phyloP scores from a whole-genome alignment of 1,140 invertebrate genomes.

The Drosophila sp. region DNA sequence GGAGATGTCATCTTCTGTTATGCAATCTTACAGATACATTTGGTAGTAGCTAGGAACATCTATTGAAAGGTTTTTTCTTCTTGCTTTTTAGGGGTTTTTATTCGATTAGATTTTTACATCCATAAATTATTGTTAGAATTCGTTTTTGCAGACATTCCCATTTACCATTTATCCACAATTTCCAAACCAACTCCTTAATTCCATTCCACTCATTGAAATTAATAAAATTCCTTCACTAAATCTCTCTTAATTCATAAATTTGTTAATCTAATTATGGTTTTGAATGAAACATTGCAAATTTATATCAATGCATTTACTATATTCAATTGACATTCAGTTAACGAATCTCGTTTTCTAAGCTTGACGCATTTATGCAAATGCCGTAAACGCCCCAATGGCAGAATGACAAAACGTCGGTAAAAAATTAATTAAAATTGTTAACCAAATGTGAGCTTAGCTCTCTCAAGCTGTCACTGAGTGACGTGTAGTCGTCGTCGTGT shows the following conservation, averaged over 20 bases:
- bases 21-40: too few relatives aligned
- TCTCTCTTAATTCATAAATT: neutral
- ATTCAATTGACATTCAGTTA: slow-evolving; percentile 38
- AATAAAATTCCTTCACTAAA: too few relatives aligned
- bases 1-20: too few relatives aligned
- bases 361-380: slow-evolving; percentile 63
- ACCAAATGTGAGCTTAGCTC: slow-evolving; percentile 53
- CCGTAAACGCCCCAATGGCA: slow-evolving; percentile 60
- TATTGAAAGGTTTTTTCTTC: too few relatives aligned
- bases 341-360: slow-evolving; percentile 36
- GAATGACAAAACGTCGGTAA: slow-evolving; percentile 5
- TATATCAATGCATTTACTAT: slow-evolving; percentile 40
- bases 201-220: too few relatives aligned
- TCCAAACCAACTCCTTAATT: too few relatives aligned
- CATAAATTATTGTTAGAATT: too few relatives aligned
- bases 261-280: neutral
- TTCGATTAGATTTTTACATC: too few relatives aligned
- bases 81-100: too few relatives aligned
- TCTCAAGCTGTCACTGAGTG: slow-evolving; percentile 38
- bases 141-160: too few relatives aligned
- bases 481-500: slow-evolving; percentile 14
- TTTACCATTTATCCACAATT: too few relatives aligned
- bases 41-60: too few relatives aligned
- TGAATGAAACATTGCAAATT: neutral
- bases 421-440: slow-evolving; percentile 27